Base-by-base conservation (phyloP, 2,888 invertebrate species). In the Escarpia spicata region DNA sequence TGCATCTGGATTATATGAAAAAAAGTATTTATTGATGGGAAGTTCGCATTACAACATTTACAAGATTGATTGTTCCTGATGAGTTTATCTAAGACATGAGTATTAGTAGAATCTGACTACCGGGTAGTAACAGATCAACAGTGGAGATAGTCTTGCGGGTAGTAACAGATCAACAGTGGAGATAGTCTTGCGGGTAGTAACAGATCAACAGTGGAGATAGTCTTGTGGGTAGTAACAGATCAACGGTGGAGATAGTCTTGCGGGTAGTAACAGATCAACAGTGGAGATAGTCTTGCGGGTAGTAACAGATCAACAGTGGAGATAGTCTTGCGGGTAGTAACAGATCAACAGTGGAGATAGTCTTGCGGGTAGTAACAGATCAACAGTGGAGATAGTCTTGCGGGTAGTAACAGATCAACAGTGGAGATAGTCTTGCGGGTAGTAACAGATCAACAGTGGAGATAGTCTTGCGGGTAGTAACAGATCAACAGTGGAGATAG, bases 51-150 rank as follows among this genome's bases (percentile, higher is more conserved):
- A 4, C 9, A 52, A 26, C 75, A 75, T 75, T 52, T 26, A 19
- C 3, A 19, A n/a, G 19, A 19, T 26, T 75, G 6, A 75, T 2
- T 75, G 19, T 75, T 75, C 26, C 75, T 26, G 26, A 26, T 75
- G 19, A 75, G 19, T 75, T 19, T 75, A 6, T 75, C 75, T 75
- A 75, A 75, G 19, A 15, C 6, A 19, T 26, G 75, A 6, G 26
- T 75, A 60, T 12, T 90, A 26, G 37, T 37, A 37, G 9, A 52
- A 52, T 52, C 8, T 52, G 8, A 52, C 9, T 52, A 52, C n/a
- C 89, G 26, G 91, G 45, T 92, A 44, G 90, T 91, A 90, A 93
- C 90, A 12, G 58, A 45, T 44, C 15, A 90, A 15, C 90, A 12
- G 19, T 90, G 37, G 37, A 90, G 52, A 52, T 52, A 12, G 12